phyloP scores from a whole-genome alignment of 2,797 vertebrate genomes.

The Notolepis coatsorum region DNA sequence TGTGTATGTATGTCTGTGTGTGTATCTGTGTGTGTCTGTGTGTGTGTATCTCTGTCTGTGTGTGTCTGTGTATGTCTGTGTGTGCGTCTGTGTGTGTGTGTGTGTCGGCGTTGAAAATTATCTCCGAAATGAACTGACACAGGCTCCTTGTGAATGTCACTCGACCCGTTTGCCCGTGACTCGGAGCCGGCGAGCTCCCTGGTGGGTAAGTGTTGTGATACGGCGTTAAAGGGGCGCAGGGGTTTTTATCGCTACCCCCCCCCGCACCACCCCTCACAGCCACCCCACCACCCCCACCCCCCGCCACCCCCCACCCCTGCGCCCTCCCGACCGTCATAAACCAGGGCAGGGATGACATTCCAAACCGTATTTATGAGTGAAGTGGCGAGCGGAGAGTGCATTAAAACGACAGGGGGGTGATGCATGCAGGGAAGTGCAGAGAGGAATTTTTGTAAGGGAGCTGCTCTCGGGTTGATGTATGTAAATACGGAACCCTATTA shows the following conservation, averaged over 20 bases:
- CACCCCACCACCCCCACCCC: too few species aligned
- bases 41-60: too few species aligned
- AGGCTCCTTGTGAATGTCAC: slow-evolving; percentile 62
- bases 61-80: too few species aligned
- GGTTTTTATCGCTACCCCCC: slow-evolving; percentile 38
- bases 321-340: slow-evolving; percentile 63
- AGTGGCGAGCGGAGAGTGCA: slow-evolving; percentile 24
- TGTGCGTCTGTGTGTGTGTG: too few species aligned
- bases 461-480: slow-evolving; percentile 13
- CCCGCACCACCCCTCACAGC: too few species aligned
- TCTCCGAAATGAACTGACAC: slow-evolving; percentile 67
- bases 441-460: slow-evolving; percentile 1
- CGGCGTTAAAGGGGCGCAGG: slow-evolving; percentile 35
- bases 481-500: background rate
- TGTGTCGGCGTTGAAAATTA: slow-evolving; percentile 50
- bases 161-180: slow-evolving; percentile 51
- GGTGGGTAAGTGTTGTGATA: slow-evolving; percentile 40
- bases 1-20: too few species aligned
- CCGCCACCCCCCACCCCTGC: too few species aligned
- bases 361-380: slow-evolving; percentile 47
- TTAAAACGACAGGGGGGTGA: slow-evolving; percentile 22
- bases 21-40: too few species aligned
- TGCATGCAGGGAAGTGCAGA: background rate
- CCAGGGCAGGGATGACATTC: slow-evolving; percentile 22
- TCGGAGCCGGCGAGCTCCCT: slow-evolving; percentile 33